These are phyloP conservation scores for Cryptoprocta ferox DNA, from an alignment of 2,797 vertebrate species.

Conservation along the genomic window DNA sequence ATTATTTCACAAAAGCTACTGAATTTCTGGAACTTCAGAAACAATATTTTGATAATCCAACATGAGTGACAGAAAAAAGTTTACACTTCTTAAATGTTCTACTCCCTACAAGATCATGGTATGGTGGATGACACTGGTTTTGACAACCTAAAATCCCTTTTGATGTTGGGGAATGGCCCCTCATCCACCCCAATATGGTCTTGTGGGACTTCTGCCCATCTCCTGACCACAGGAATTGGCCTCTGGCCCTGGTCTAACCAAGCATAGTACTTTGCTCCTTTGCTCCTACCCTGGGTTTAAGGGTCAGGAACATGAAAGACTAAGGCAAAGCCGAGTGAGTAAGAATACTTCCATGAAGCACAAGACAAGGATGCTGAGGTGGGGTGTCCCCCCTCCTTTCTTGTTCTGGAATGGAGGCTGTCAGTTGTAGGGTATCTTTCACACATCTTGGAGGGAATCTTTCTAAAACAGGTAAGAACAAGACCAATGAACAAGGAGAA, in stretches of 20 bases:
- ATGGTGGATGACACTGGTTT: neutral
- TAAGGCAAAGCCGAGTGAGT: neutral
- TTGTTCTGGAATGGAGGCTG: neutral
- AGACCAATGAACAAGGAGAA: neutral
- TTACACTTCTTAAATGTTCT: neutral
- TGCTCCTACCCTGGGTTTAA: neutral
- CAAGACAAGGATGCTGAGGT: neutral
- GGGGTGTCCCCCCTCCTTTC: rapidly evolving
- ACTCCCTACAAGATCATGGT: neutral
- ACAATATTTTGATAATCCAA: neutral
- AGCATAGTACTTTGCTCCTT: too few species aligned
- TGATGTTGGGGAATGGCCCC: neutral
- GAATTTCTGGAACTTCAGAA: conserved; percentile 5
- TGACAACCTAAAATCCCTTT: neutral
- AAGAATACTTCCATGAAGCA: neutral
- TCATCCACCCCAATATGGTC: neutral
- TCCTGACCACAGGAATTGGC: neutral
- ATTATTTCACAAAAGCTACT: neutral
- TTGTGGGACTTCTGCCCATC: neutral
- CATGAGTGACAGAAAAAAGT: neutral
- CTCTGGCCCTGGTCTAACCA: neutral
- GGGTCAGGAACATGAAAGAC: neutral
- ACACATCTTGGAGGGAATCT: neutral
- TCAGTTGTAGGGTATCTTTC: neutral
- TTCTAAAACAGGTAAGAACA: neutral